Evolutionary conservation across 2,888 invertebrate species (phyloP), one percentile per base, ranked within the genome.

Genomic region (Syrphus vitripennis): DNA sequence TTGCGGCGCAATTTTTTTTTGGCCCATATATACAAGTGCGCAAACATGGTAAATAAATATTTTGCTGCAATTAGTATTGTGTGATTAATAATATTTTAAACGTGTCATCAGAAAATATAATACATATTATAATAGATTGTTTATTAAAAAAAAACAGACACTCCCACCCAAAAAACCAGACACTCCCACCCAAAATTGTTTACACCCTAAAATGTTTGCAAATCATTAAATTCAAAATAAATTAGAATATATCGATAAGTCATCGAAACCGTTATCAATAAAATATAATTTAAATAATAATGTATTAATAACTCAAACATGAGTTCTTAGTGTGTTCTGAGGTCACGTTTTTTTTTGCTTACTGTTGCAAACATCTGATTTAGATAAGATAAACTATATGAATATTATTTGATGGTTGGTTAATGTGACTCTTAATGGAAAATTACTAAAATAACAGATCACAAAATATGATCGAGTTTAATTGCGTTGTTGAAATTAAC

Each of bases 341-440:
- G 21, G 48, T 50, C 50, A 50, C 6, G 4, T 12, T 24, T 6
- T 48, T 24, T 14, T 21, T 14, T 48, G 6, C 5, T 24, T 24
- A 48, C 5, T 14, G 26, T 50, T 50, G 24, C 24, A 50, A 45
- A 48, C 2, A 24, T 21, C 3, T 3, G 29, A 55, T 31, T 29
- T 19, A n/a, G 55, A 55, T 55, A 55, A 55, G 55, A 55, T 55
- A 55, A 55, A 55, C 24, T 50, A 53, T n/a, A n/a, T n/a, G 10
- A 24, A 21, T 6, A 26, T 26, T 14, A 0, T n/a, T 24, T 50
- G 6, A 14, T 24, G 45, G 45, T 4, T 37, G 0, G 0, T 10
- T 16, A 1, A 14, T 24, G 12, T 50, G 7, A 24, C 5, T 26
- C 3, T 50, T 6, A 50, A 24, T 55, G 55, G 55, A 55, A 55